Base-by-base conservation (phyloP, 1,140 invertebrate species). In the Brachionus asplanchnoidis region DNA sequence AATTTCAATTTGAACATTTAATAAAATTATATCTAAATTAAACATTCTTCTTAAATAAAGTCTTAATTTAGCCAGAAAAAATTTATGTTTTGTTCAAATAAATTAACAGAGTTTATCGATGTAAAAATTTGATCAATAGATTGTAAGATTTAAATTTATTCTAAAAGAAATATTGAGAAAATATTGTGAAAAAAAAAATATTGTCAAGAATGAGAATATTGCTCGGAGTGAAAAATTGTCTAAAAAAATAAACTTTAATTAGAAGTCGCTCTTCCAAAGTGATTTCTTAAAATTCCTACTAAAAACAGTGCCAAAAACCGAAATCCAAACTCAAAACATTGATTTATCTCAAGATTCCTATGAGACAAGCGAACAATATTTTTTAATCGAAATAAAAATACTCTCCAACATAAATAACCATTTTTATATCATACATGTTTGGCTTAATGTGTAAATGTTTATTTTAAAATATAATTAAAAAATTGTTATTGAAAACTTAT, bases 401-500 rank as follows among this genome's bases (percentile, higher is more conserved):
- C 12, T 32, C n/a, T 68, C 14, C 66, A 14, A 68, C 26, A 73
- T 6, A 40, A 42, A 42, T 9, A 73, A 40, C 8, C 8, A 42
- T 73, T 73, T 40, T 73, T 40, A 42, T 40, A 68, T 68, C 53
- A 60, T 60, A 20, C n/a, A 60, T 23, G 53, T 60, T 60, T 68
- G 66, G 32, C 32, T 68, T 68, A 68, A 68, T 68, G 66, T 68
- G 66, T 68, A 68, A 68, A 68, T 68, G 66, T 68, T 68, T 68
- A 68, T 68, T 68, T 68, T n/a, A 68, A 28, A 32, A 32, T 14
- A 20, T 68, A 68, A 68, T 68, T 68, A 68, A 68, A 68, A 42
- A 73, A 20, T 73, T 73, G 68, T 73, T 73, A 77, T 77, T 77
- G 20, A 50, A 77, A 77, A 77, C 73, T 50, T 77, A 28, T 28